Percentiles rank a stretch among this genome's conserved stretches.
These are phyloP conservation scores for Pomacea canaliculata DNA, from an alignment of 2,888 invertebrate genomes.

Conservation along the genomic window DNA sequence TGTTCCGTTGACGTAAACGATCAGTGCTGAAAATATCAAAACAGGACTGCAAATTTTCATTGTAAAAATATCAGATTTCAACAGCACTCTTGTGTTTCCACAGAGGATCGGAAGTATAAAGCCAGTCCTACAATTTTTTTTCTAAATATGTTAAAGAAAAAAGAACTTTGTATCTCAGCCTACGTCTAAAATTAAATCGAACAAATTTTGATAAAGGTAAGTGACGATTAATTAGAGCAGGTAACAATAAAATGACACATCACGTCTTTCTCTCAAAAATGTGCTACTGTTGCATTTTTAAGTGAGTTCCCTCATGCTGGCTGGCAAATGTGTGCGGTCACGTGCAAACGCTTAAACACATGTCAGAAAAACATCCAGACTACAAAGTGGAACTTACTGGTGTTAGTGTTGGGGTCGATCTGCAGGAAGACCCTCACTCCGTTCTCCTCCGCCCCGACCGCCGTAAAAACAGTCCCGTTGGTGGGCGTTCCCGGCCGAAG, in stretches of 20 bases:
- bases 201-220: too few species aligned
- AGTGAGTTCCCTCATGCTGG: background rate
- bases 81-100: background rate
- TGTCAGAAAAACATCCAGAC: background rate
- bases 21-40: background rate
- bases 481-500: conserved; percentile 26
- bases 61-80: background rate
- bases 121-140: too few species aligned
- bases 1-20: background rate
- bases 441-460: conserved; percentile 37
- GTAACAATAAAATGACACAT: too few species aligned
- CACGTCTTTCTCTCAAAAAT: background rate
- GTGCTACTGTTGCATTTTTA: background rate
- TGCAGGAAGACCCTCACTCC: conserved; percentile 35
- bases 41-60: too few species aligned
- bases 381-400: background rate
- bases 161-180: too few species aligned
- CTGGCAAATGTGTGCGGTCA: background rate
- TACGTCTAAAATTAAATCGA: too few species aligned
- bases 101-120: too few species aligned
- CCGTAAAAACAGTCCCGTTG: conserved; percentile 41
- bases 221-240: too few species aligned
- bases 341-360: background rate
- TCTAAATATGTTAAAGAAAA: too few species aligned
- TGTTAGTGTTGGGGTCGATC: conserved; percentile 26